Conservation (phyloP, 2,113 vertebrate genomes). For the Phocoena sinus region DNA sequence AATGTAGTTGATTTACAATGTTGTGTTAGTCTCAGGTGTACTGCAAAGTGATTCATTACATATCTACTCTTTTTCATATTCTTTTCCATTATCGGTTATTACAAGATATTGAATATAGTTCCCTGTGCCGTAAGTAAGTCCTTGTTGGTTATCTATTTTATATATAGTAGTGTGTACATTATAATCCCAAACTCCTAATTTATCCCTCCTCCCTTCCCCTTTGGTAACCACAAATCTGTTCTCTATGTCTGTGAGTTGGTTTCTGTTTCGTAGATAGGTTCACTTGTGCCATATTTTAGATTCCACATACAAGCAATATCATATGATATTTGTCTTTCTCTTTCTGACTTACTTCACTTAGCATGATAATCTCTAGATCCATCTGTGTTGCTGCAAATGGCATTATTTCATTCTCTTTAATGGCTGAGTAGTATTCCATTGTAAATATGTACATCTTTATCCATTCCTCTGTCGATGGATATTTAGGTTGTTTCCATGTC, state of each 20-base stretch:
- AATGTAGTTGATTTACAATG: background rate
- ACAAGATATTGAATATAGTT: too few species aligned
- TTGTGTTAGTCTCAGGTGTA: background rate
- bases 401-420: background rate
- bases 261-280: background rate
- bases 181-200: background rate
- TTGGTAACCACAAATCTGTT: background rate
- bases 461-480: accelerated
- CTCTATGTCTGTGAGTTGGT: background rate
- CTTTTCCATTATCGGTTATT: too few species aligned
- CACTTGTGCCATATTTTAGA: background rate
- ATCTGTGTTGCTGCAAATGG: background rate
- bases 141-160: background rate
- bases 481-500: background rate
- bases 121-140: background rate
- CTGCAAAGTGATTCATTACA: background rate
- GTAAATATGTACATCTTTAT: accelerated
- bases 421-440: background rate
- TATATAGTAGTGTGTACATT: background rate
- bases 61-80: background rate
- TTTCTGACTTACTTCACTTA: background rate
- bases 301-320: background rate
- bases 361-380: background rate
- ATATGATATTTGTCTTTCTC: background rate
- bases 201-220: background rate